phyloP scores from a whole-genome alignment of 2,888 invertebrate species.

The Ashinkailepas kermadecensis region DNA sequence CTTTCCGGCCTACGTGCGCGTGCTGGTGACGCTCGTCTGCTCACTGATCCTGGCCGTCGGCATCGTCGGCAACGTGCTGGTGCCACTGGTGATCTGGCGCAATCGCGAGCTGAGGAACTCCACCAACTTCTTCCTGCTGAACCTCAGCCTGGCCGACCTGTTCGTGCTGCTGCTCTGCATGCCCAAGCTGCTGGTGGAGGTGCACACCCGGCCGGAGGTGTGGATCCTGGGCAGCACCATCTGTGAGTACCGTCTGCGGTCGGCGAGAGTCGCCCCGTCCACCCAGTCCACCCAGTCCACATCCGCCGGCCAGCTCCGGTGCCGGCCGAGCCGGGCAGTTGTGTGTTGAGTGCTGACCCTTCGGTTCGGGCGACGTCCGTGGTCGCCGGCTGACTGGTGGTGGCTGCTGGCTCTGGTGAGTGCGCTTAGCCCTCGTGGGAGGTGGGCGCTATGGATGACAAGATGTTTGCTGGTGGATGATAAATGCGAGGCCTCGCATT shows the following conservation, averaged over 20 bases:
- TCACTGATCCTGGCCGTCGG: slow-evolving; percentile 81
- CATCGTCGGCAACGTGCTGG: slow-evolving; percentile 86
- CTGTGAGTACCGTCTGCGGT: slow-evolving; percentile 62
- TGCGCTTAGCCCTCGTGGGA: no score
- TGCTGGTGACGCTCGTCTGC: slow-evolving; percentile 80
- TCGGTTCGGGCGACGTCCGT: no score
- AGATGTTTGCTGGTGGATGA: no score
- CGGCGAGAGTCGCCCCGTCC: no score
- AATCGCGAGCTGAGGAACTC: slow-evolving; percentile 91
- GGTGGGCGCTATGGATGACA: no score
- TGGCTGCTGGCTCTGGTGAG: no score
- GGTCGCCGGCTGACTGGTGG: no score
- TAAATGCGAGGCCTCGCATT: no score
- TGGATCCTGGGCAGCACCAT: slow-evolving; percentile 87
- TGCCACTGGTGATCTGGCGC: slow-evolving; percentile 82
- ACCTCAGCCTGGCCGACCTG: slow-evolving; percentile 84
- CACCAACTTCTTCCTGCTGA: slow-evolving; percentile 89
- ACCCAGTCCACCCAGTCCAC: no score
- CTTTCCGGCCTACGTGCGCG: slow-evolving; percentile 75
- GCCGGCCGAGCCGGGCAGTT: no score
- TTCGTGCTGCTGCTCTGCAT: slow-evolving; percentile 85
- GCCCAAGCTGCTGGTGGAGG: slow-evolving; percentile 87
- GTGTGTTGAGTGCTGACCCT: no score
- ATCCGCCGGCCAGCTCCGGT: no score
- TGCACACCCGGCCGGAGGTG: slow-evolving; percentile 80